Evolutionary conservation across 2,113 vertebrate species (phyloP).

Genomic region (Herpailurus yagouaroundi): DNA sequence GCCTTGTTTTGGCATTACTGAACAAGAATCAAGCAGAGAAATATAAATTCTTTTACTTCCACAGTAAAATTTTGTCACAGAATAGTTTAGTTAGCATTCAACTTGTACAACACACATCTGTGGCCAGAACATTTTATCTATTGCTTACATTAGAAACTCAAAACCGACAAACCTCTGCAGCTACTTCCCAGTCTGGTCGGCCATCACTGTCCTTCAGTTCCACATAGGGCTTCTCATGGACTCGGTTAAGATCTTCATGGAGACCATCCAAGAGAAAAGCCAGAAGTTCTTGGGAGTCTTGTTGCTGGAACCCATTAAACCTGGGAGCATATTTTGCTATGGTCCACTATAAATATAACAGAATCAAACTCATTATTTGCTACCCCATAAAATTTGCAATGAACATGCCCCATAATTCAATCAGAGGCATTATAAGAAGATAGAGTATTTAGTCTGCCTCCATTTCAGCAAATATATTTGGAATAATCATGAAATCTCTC

Average conservation of each 20-base stretch:
- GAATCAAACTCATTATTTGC: conserved; percentile 9
- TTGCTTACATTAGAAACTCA: conserved; percentile 54
- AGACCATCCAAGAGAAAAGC: conserved; percentile 99
- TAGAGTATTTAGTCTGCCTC: conserved; percentile 8
- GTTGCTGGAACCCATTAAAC: conserved; percentile 99
- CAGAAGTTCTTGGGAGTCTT: conserved; percentile 98
- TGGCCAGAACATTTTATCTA: conserved; percentile 38
- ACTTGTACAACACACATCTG: neutral
- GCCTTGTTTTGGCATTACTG: conserved; percentile 19
- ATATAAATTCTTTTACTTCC: conserved; percentile 15
- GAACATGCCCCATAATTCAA: conserved; percentile 6
- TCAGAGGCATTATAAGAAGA: conserved; percentile 24
- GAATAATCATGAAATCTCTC: conserved; percentile 29
- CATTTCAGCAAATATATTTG: conserved; percentile 57
- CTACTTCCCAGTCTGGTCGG: conserved; percentile 97
- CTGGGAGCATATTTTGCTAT: conserved; percentile 99
- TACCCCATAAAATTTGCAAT: conserved; percentile 37
- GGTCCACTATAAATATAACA: conserved; percentile 91
- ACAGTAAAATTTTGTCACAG: conserved; percentile 19
- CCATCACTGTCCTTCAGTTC: conserved; percentile 98
- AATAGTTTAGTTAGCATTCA: conserved; percentile 23
- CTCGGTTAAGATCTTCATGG: conserved; percentile 97
- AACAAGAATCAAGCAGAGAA: conserved; percentile 18
- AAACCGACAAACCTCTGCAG: conserved; percentile 92
- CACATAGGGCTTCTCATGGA: conserved; percentile 98